Conservation (phyloP, 1,140 invertebrate species). For the Papilio xuthus region DNA sequence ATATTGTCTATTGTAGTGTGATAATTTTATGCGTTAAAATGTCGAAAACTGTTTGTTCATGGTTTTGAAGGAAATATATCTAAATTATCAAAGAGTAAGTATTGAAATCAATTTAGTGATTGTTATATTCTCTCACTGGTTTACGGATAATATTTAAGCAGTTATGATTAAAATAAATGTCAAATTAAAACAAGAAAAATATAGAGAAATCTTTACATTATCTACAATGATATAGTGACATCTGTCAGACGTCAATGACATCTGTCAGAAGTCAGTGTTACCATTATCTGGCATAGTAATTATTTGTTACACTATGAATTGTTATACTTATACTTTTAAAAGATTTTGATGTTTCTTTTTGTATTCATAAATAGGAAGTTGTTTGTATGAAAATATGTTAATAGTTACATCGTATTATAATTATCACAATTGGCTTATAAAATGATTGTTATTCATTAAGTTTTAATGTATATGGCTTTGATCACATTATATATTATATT, state of each 20-base stretch:
- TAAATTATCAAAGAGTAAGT: too few relatives aligned
- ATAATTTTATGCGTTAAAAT: too few relatives aligned
- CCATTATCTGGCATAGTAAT: slow-evolving; percentile 7
- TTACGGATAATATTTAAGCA: too few relatives aligned
- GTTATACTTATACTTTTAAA: not conserved
- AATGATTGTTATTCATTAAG: slow-evolving; percentile 14
- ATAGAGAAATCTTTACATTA: not conserved
- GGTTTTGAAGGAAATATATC: too few relatives aligned
- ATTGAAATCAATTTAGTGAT: too few relatives aligned
- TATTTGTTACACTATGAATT: not conserved
- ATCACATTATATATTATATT: too few relatives aligned
- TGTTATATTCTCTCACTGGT: not conserved
- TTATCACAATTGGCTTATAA: slow-evolving; percentile 12
- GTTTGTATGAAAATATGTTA: slow-evolving; percentile 21
- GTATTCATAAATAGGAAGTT: slow-evolving; percentile 1
- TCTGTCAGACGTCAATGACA: not conserved
- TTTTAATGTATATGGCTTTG: slow-evolving; percentile 7
- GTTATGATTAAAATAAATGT: not conserved
- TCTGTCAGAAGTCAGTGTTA: slow-evolving; percentile 3
- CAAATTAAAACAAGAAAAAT: not conserved
- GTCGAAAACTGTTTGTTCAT: too few relatives aligned
- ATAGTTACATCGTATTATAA: slow-evolving; percentile 4
- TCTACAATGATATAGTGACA: not conserved
- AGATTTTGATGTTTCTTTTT: not conserved
- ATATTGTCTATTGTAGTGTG: too few relatives aligned